Conservation (phyloP, 1,140 invertebrate genomes). For the Trachymyrmex septentrionalis region DNA sequence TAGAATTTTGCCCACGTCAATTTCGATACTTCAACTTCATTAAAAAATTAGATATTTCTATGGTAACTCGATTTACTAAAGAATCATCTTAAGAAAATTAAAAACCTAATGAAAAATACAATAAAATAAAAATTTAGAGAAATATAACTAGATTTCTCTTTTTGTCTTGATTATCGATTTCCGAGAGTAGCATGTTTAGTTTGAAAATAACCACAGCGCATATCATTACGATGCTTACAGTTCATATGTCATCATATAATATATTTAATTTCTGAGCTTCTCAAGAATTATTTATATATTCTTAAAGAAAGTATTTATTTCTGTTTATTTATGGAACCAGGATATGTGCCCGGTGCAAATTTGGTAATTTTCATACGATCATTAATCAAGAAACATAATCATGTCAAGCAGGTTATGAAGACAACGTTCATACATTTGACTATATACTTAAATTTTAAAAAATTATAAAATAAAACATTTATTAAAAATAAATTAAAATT, state of each 20-base stretch:
- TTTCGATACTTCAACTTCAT: no score
- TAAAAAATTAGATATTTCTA: no score
- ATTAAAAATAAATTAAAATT: conserved; percentile 1
- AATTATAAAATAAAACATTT: background rate
- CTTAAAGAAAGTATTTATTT: background rate
- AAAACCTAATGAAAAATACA: background rate
- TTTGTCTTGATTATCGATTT: conserved; percentile 20
- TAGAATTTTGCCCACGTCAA: no score
- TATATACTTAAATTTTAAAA: background rate
- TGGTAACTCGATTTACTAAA: no score
- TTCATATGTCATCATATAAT: background rate
- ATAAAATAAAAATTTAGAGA: background rate
- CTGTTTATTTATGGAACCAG: conserved; percentile 69
- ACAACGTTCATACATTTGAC: background rate
- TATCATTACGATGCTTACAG: background rate
- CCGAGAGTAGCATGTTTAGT: conserved; percentile 1
- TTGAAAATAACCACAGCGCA: conserved; percentile 22
- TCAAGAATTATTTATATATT: background rate
- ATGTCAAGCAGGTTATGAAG: background rate
- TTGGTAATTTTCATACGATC: conserved; percentile 66
- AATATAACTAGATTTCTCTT: background rate
- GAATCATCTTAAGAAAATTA: background rate
- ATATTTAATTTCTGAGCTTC: background rate
- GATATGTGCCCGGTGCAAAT: conserved; percentile 70
- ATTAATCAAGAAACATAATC: background rate